Conservation (phyloP, 1,140 invertebrate species). For the Dendrolimus kikuchii region DNA sequence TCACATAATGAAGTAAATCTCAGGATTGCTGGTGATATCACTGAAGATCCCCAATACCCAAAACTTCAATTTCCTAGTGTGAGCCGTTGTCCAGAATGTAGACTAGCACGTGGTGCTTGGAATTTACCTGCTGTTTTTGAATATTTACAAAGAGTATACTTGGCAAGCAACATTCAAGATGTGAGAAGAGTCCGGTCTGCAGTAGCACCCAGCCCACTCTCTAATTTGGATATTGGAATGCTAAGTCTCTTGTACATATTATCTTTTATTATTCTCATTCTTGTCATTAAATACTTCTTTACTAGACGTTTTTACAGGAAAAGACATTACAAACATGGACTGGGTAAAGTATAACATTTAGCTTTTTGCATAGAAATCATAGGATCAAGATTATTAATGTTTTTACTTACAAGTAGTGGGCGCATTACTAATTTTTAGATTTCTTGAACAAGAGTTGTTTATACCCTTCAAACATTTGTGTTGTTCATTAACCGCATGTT, state of each 20-base stretch:
- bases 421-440: no score
- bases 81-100: conserved; percentile 81
- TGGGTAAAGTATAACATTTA: conserved; percentile 75
- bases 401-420: no score
- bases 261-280: conserved; percentile 70
- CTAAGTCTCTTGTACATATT: conserved; percentile 69
- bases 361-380: neutral
- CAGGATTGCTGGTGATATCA: conserved; percentile 86
- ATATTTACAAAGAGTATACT: conserved; percentile 86
- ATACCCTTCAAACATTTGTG: no score
- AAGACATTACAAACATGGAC: conserved; percentile 77
- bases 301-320: conserved; percentile 80
- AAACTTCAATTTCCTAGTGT: conserved; percentile 92
- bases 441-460: no score
- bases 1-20: conserved; percentile 96
- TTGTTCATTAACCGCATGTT: no score
- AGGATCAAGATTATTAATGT: no score
- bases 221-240: conserved; percentile 61
- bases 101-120: conserved; percentile 75
- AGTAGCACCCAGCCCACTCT: conserved; percentile 37
- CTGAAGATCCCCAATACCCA: conserved; percentile 92
- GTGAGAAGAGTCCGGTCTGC: conserved; percentile 24
- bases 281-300: conserved; percentile 85
- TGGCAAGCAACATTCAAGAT: conserved; percentile 71
- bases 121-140: conserved; percentile 79